phyloP scores from a whole-genome alignment of 1,140 invertebrate genomes.

The Sitobion miscanthi region DNA sequence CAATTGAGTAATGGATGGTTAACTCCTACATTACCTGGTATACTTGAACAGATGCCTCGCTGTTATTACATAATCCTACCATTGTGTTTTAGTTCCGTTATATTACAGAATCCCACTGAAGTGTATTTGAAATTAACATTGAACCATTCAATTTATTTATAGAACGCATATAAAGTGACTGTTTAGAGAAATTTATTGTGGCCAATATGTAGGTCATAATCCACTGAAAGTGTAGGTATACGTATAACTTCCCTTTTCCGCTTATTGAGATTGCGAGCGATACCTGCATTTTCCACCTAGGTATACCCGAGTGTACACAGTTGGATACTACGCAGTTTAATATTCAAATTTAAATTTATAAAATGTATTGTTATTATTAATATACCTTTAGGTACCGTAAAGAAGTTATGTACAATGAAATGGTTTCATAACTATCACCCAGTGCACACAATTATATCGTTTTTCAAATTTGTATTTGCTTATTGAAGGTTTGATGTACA shows the following conservation, averaged over 20 bases:
- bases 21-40: not conserved
- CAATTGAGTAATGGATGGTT: constrained; percentile 31
- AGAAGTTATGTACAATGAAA: too few species aligned
- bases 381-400: too few species aligned
- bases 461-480: too few species aligned
- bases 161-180: not conserved
- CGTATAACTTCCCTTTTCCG: not conserved
- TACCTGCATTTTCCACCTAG: too few species aligned
- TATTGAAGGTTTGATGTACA: too few species aligned
- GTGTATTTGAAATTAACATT: not conserved
- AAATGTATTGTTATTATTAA: too few species aligned
- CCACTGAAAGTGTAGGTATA: not conserved
- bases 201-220: not conserved
- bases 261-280: not conserved
- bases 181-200: not conserved
- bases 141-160: not conserved
- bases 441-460: too few species aligned
- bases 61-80: constrained; percentile 33
- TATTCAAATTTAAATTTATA: too few species aligned
- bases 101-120: not conserved
- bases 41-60: not conserved
- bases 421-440: too few species aligned
- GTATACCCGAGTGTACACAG: too few species aligned
- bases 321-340: too few species aligned
- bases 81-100: constrained; percentile 16